A percentile compares a stretch with the other conserved stretches of the same genome.
Evolutionary conservation across 1,140 invertebrate genomes (phyloP).

Genomic region (Tribolium castaneum): DNA sequence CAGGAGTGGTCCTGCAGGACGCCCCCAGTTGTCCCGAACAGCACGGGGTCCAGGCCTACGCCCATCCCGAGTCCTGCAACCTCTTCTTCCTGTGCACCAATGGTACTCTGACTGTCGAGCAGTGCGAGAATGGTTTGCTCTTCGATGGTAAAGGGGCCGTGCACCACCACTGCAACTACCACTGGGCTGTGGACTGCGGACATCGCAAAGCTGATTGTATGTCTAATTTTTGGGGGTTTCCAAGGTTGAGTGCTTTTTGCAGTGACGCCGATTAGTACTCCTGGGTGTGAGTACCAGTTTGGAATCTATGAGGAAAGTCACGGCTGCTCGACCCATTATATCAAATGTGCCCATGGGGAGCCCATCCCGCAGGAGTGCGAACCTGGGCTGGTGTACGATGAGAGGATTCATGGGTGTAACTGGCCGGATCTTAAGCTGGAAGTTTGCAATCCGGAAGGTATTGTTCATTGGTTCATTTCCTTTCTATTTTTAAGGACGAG

Average conservation of each 20-base stretch:
- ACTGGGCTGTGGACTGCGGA: constrained; percentile 93
- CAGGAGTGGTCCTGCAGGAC: constrained; percentile 59
- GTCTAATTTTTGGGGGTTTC: constrained; percentile 58
- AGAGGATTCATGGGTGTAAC: constrained; percentile 88
- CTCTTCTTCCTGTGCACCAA: constrained; percentile 92
- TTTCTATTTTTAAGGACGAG: not conserved
- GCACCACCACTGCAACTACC: constrained; percentile 93
- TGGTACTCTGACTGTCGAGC: constrained; percentile 88
- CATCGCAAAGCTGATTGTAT: constrained; percentile 83
- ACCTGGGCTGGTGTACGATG: constrained; percentile 88
- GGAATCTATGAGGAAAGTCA: constrained; percentile 85
- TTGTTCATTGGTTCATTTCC: not conserved
- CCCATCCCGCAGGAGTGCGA: constrained; percentile 84
- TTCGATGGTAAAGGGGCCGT: constrained; percentile 90
- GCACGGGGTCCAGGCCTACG: constrained; percentile 80
- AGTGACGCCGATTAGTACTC: constrained; percentile 82
- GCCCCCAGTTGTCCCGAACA: constrained; percentile 74
- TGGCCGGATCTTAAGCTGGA: constrained; percentile 92
- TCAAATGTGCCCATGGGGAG: constrained; percentile 86
- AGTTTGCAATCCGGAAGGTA: constrained; percentile 88
- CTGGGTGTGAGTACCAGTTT: constrained; percentile 89
- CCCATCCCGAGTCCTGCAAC: constrained; percentile 86
- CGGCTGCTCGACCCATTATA: constrained; percentile 85
- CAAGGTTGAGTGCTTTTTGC: constrained; percentile 53
- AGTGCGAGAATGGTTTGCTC: constrained; percentile 91